These are phyloP conservation scores for Acipenser oxyrinchus DNA, from an alignment of 2,797 vertebrate genomes.

Conservation along the genomic window DNA sequence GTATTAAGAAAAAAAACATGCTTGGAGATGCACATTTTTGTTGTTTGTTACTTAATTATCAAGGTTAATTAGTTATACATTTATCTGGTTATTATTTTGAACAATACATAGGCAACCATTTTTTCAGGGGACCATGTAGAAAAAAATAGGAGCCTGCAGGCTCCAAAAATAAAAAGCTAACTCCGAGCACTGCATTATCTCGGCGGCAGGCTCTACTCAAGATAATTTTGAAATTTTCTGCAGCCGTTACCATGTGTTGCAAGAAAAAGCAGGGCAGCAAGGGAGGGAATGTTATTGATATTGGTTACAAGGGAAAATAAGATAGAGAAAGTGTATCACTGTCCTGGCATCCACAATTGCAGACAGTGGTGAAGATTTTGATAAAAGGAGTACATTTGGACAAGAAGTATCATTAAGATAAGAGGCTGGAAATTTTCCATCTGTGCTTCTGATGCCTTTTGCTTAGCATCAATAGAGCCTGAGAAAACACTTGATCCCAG, in stretches of 20 bases:
- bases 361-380: conserved; percentile 66
- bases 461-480: conserved; percentile 31
- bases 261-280: conserved; percentile 43
- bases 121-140: too few relatives aligned
- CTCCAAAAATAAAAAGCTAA: too few relatives aligned
- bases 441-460: conserved; percentile 62
- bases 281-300: conserved; percentile 60
- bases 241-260: conserved; percentile 45
- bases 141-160: too few relatives aligned
- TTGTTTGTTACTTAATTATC: too few relatives aligned
- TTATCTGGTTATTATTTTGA: too few relatives aligned
- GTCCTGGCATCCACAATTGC: conserved; percentile 61
- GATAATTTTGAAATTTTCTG: conserved; percentile 48
- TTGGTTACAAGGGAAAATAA: conserved; percentile 62
- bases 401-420: conserved; percentile 76
- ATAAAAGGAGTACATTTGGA: conserved; percentile 78
- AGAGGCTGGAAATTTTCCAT: conserved; percentile 68
- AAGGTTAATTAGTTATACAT: too few relatives aligned
- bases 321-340: conserved; percentile 53
- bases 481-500: conserved; percentile 31
- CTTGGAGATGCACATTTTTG: too few relatives aligned
- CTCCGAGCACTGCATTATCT: conserved; percentile 29
- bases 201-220: conserved; percentile 35
- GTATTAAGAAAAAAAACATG: too few relatives aligned
- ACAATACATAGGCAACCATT: too few relatives aligned